phyloP scores from a whole-genome alignment of 2,113 vertebrate genomes.

The Sterrhoptilus dennistouni region DNA sequence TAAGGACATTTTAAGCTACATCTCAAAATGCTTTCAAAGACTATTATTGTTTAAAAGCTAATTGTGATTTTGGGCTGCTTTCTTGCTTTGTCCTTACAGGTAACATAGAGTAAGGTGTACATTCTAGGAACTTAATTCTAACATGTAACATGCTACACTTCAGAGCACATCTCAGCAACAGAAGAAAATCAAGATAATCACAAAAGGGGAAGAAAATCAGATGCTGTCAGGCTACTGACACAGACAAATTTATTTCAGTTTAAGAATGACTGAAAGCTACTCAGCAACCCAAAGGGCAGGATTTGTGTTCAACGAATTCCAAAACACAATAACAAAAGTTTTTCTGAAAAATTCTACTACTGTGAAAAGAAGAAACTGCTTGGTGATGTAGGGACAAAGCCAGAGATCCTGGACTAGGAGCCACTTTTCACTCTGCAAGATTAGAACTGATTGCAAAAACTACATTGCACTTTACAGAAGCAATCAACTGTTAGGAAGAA shows the following conservation, averaged over 20 bases:
- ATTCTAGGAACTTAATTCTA: neutral
- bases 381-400: neutral
- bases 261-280: constrained; percentile 23
- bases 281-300: neutral
- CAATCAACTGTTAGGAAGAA: neutral
- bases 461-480: accelerated
- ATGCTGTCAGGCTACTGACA: neutral
- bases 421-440: neutral
- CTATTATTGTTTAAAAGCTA: neutral
- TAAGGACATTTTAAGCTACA: neutral
- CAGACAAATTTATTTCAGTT: neutral
- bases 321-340: neutral
- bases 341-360: constrained; percentile 26
- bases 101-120: neutral
- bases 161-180: neutral
- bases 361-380: neutral
- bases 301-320: neutral
- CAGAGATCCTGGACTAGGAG: neutral
- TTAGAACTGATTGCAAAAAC: neutral
- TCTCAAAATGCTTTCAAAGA: neutral
- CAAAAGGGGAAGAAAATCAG: neutral
- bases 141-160: neutral
- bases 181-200: neutral
- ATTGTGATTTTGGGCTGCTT: neutral
- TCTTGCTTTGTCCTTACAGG: neutral